A percentile compares a stretch with the other conserved stretches of the same genome.
phyloP scores from a whole-genome alignment of 64 coral and sea anemone species.

The Trachythela sp. region DNA sequence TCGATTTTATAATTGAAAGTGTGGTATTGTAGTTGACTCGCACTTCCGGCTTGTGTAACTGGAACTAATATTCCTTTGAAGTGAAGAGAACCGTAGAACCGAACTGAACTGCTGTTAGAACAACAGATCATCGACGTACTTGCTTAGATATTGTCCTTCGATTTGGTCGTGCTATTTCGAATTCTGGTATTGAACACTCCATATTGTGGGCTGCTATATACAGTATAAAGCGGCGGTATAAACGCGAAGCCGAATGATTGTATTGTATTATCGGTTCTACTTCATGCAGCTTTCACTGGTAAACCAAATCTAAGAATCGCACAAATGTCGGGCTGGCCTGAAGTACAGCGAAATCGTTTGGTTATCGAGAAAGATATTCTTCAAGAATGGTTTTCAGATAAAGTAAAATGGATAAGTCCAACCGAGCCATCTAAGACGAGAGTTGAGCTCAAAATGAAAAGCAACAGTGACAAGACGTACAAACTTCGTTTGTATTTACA shows the following conservation, averaged over 20 bases:
- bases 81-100: too few relatives aligned
- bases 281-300: background rate
- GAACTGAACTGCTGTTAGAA: too few relatives aligned
- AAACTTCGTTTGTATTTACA: background rate
- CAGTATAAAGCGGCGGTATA: too few relatives aligned
- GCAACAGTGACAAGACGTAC: background rate
- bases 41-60: too few relatives aligned
- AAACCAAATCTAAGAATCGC: background rate
- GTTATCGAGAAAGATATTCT: constrained; percentile 64
- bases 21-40: too few relatives aligned
- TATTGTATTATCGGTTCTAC: background rate
- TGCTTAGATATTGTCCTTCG: too few relatives aligned
- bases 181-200: too few relatives aligned
- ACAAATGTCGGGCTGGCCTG: constrained; percentile 47
- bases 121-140: too few relatives aligned
- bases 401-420: constrained; percentile 60
- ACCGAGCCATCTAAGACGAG: background rate
- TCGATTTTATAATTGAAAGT: too few relatives aligned
- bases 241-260: background rate
- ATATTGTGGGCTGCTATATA: too few relatives aligned
- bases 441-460: background rate
- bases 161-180: too few relatives aligned
- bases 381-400: constrained; percentile 48
- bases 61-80: too few relatives aligned
- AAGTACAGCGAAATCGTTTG: constrained; percentile 46